These are phyloP conservation scores for Oryzias sinensis DNA, from an alignment of 2,797 vertebrate genomes.

Conservation along the genomic window DNA sequence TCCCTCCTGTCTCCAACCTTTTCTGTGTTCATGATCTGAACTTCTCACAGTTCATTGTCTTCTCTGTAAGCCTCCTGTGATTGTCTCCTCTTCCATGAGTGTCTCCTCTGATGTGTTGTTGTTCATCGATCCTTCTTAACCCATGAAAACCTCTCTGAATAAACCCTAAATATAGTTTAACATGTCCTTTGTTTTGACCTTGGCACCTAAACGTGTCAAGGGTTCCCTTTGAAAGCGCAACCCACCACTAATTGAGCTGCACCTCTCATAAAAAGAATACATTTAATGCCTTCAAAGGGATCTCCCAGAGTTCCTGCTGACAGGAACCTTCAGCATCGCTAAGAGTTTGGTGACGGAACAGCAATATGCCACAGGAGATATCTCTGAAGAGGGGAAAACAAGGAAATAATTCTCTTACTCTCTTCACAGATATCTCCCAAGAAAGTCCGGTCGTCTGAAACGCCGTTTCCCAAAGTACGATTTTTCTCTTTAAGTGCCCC, in stretches of 20 bases:
- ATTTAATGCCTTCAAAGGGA: constrained; percentile 28
- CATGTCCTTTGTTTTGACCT: too few species aligned
- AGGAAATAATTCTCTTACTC: constrained; percentile 83
- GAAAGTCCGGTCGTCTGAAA: constrained; percentile 83
- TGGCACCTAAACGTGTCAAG: too few species aligned
- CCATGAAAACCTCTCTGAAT: too few species aligned
- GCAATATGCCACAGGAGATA: constrained; percentile 80
- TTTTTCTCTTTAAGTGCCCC: constrained; percentile 60
- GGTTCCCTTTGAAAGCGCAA: too few species aligned
- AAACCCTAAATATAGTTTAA: too few species aligned
- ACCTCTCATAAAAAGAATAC: too few species aligned
- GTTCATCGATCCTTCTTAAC: constrained; percentile 58
- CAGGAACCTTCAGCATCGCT: constrained; percentile 30
- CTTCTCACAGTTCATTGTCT: background rate
- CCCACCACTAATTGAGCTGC: too few species aligned
- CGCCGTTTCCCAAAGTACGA: constrained; percentile 84
- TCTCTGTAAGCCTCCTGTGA: constrained; percentile 33
- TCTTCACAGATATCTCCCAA: constrained; percentile 89
- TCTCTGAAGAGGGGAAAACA: constrained; percentile 85
- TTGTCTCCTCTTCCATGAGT: constrained; percentile 69
- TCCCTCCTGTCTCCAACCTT: too few species aligned
- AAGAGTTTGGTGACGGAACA: constrained; percentile 46
- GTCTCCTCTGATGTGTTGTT: constrained; percentile 79
- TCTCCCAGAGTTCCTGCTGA: constrained; percentile 38
- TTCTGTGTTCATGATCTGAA: too few species aligned